Conservation (phyloP, 2,888 invertebrate species). For the Craniophora ligustri region DNA sequence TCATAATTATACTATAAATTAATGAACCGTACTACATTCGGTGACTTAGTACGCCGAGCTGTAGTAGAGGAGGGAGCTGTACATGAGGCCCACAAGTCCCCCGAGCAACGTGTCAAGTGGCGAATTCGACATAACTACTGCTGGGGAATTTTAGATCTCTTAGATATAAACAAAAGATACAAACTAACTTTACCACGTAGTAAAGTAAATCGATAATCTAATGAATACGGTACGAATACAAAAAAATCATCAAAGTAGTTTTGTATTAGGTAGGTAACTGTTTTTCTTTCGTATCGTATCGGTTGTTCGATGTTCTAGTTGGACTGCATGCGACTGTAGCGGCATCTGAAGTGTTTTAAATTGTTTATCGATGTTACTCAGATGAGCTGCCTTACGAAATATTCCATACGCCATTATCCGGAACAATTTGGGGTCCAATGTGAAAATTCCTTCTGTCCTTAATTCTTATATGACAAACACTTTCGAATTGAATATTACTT, state of each 20-base stretch:
- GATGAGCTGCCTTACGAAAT: background rate
- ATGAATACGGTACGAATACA: constrained; percentile 18
- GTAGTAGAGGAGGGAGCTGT: background rate
- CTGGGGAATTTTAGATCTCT: constrained; percentile 32
- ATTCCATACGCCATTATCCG: constrained; percentile 27
- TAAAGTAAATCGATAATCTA: constrained; percentile 6
- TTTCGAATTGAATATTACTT: constrained; percentile 6
- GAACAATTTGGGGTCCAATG: constrained; percentile 47
- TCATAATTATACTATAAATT: background rate
- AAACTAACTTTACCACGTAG: background rate
- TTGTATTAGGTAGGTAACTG: background rate
- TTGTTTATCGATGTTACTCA: background rate
- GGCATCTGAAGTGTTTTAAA: background rate
- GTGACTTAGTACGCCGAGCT: background rate
- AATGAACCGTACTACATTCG: background rate
- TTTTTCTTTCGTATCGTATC: background rate
- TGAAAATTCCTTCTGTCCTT: constrained; percentile 41
- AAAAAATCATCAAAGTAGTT: constrained; percentile 19
- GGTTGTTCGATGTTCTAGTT: background rate
- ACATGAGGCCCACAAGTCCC: background rate
- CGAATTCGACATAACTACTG: constrained; percentile 7
- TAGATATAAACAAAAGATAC: constrained; percentile 27
- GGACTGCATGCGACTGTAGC: background rate
- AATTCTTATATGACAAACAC: constrained; percentile 15
- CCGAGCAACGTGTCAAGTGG: constrained; percentile 6